phyloP scores from a whole-genome alignment of 2,113 vertebrate species.

The Micronycteris hirsuta region DNA sequence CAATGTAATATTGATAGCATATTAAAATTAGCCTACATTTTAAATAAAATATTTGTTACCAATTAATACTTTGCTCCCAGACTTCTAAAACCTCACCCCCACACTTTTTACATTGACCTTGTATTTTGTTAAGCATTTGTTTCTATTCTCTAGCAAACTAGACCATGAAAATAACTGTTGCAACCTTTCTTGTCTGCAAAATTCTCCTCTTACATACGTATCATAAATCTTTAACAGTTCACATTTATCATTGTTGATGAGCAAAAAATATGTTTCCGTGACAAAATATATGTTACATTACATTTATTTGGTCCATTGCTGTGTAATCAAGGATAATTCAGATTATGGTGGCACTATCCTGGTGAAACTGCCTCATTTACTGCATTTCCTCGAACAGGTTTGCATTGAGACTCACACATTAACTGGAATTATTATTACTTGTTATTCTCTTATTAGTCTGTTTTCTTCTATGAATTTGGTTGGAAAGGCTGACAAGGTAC shows the following conservation, averaged over 20 bases:
- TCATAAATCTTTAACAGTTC: not conserved
- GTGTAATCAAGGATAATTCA: conserved; percentile 21
- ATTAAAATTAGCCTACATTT: not conserved
- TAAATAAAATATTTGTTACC: not conserved
- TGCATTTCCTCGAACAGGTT: not conserved
- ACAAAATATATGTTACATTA: not conserved
- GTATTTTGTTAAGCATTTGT: not conserved
- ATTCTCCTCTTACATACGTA: not conserved
- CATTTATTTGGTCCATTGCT: not conserved
- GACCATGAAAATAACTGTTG: not conserved
- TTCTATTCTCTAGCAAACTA: not conserved
- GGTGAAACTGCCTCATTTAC: not conserved
- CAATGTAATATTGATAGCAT: not conserved
- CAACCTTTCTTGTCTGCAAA: not conserved
- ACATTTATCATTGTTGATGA: not conserved
- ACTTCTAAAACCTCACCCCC: not conserved
- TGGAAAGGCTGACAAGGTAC: not conserved
- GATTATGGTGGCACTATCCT: not conserved
- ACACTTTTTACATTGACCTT: not conserved
- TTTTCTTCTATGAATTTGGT: conserved; percentile 40
- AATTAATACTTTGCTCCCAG: not conserved
- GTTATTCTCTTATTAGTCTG: not conserved
- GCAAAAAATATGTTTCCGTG: not conserved
- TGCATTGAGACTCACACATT: conserved; percentile 24
- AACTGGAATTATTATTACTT: conserved; percentile 17